Evolutionary conservation across 2,797 vertebrate genomes (phyloP), one percentile per base, ranked within the genome.

Genomic region (Falco columbarius): DNA sequence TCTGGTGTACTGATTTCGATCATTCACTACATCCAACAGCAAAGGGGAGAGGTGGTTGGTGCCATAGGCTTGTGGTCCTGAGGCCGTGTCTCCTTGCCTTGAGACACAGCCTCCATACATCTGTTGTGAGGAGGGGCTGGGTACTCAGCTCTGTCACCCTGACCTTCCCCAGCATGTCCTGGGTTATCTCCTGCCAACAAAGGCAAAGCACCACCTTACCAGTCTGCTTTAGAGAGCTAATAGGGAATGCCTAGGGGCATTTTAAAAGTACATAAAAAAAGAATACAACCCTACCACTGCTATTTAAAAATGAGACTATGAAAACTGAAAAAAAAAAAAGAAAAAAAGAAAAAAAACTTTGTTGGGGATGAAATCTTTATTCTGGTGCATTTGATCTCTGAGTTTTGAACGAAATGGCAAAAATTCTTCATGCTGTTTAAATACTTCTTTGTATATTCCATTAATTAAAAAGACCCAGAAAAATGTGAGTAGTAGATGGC

Each of bases 321-420:
- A 71, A 79, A 54, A 70, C 36, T 44, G 52, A 6, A 2, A 7
- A 42, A 55, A 47, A 38, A 55, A 42, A 42, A 42, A 42, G 15
- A 42, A 42, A 42, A 44, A 44, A 44, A 44, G 17, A 17, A 44
- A 44, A 44, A 44, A 55, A 9, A 70, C 20, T 36, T 24, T 58
- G 9, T 84, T 67, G 54, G n/a, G 20, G 11, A 85, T 70, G 20
- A 75, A 88, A 47, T 67, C n/a, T 59, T 68, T 30, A 42, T 46
- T 75, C 52, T 63, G 29, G 19, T 52, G 30, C 62, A 58, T 87
- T 54, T 79, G 9, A 65, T 73, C 2, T 17, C 70, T 55, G 40
- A 90, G 67, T 82, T 95, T 94, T 71, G 66, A 88, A 71, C 32
- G 21, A 86, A 88, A 85, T 13, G 56, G 44, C 59, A 86, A 82